A percentile compares a stretch with the other conserved stretches of the same genome.
Conservation (phyloP, 2,797 vertebrate genomes). For the Micrastur ruficollis region DNA sequence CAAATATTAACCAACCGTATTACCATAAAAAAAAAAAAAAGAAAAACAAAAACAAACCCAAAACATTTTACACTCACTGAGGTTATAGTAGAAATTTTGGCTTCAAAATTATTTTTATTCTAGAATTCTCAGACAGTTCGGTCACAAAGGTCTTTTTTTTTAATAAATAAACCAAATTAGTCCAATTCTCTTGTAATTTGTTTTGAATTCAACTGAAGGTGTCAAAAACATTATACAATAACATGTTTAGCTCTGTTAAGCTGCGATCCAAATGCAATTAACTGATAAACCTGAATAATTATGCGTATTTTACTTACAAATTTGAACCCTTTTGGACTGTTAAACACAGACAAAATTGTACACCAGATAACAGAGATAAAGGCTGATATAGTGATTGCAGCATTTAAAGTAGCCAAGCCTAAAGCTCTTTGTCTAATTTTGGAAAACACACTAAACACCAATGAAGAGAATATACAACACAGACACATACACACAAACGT, state of each 20-base stretch:
- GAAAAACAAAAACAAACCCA: not conserved
- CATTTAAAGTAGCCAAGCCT: not conserved
- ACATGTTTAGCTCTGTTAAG: not conserved
- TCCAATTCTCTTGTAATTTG: not conserved
- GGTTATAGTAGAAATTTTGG: not conserved
- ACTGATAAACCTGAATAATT: not conserved
- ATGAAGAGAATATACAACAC: not conserved
- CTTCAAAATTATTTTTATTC: not conserved
- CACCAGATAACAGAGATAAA: not conserved
- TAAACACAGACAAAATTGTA: not conserved
- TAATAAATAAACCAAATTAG: not conserved
- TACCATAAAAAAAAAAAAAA: not conserved
- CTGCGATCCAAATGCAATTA: not conserved
- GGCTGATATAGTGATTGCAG: not conserved
- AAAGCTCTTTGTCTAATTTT: not conserved
- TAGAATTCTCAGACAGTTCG: conserved; percentile 10
- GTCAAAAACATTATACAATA: not conserved
- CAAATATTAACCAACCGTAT: conserved; percentile 29
- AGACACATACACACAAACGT: not conserved
- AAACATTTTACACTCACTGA: not conserved
- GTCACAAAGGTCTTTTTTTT: not conserved
- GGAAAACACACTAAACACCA: not conserved
- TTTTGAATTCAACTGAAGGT: not conserved
- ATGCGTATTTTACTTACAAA: not conserved
- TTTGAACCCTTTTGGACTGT: not conserved